Conservation (phyloP, 2,113 vertebrate genomes). For the Catharus fuscescens region DNA sequence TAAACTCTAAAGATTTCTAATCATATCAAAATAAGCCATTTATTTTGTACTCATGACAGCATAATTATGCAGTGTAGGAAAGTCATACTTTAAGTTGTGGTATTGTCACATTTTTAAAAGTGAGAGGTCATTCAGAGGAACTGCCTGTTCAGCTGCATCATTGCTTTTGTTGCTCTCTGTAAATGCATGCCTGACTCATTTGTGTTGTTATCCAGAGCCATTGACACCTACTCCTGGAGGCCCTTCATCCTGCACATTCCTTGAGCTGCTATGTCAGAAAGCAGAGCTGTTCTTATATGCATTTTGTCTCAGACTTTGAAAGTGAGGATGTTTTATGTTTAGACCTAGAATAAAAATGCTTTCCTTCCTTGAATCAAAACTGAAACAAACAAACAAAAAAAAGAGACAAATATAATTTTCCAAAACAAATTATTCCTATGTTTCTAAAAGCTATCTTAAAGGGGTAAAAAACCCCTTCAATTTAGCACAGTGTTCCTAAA, state of each 20-base stretch:
- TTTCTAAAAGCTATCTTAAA: not conserved
- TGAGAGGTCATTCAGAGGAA: not conserved
- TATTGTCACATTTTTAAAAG: not conserved
- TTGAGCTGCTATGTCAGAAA: not conserved
- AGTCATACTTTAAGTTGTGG: not conserved
- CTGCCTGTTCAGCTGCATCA: not conserved
- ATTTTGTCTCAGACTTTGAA: not conserved
- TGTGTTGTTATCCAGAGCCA: not conserved
- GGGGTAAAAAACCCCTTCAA: accelerated
- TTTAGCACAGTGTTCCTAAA: not conserved
- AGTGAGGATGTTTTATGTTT: not conserved
- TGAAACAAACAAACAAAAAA: not conserved
- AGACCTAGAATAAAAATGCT: not conserved
- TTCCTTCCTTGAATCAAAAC: not conserved
- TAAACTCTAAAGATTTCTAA: not conserved
- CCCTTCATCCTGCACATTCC: not conserved
- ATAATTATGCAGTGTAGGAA: not conserved
- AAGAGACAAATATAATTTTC: not conserved
- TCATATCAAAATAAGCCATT: not conserved
- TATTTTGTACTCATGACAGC: not conserved
- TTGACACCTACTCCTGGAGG: not conserved
- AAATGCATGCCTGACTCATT: not conserved
- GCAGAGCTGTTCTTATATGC: not conserved
- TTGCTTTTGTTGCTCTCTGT: not conserved
- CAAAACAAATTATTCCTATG: not conserved